Base-by-base conservation (phyloP, 1,140 invertebrate genomes). In the Oreohelix idahoensis region DNA sequence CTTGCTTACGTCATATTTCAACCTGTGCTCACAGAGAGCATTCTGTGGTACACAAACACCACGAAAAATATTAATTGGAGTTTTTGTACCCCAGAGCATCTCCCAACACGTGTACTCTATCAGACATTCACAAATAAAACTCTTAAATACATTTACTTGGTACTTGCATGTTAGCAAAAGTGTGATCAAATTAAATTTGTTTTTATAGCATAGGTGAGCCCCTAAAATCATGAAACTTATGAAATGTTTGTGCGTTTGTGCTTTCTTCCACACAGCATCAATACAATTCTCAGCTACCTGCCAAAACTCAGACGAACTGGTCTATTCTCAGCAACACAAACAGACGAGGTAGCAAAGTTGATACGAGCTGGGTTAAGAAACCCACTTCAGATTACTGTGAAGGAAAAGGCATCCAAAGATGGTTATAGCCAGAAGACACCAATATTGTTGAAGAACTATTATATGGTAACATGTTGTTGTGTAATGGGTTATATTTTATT, bases 241-340 rank as follows among this genome's bases (percentile, higher is more conserved):
- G n/a, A n/a, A n/a, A n/a, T n/a, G n/a, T n/a, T n/a, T n/a, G n/a
- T n/a, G n/a, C n/a, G n/a, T 29, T 51, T 39, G 0, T n/a, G 23
- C 58, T 70, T 83, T 74, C 53, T 80, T 79, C 75, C 70, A 88
- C 89, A 69, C 84, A 94, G 95, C n/a, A 93, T 99, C 0, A 97
- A 97, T 86, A 96, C 95, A 63, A 99, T 99, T 88, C 93, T 99
- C 0, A 95, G 95, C 88, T 97, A 96, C 92, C 92, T 99, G 70
- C 98, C 99, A 0, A 96, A 98, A 79, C 97, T 98, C 89, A 93
- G 99, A 86, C 94, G 98, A 89, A 99, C 99, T 0, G 98, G 98
- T 0, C 93, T 99, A 32, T 99, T 99, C 93, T 99, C 98, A 39
- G 99, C 99, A 11, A 99, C 99, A 29, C 98, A 99, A 93, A 99